A percentile compares a stretch with the other conserved stretches of the same genome.
phyloP scores from a whole-genome alignment of 2,113 vertebrate species.

The Rhinogobius similis region DNA sequence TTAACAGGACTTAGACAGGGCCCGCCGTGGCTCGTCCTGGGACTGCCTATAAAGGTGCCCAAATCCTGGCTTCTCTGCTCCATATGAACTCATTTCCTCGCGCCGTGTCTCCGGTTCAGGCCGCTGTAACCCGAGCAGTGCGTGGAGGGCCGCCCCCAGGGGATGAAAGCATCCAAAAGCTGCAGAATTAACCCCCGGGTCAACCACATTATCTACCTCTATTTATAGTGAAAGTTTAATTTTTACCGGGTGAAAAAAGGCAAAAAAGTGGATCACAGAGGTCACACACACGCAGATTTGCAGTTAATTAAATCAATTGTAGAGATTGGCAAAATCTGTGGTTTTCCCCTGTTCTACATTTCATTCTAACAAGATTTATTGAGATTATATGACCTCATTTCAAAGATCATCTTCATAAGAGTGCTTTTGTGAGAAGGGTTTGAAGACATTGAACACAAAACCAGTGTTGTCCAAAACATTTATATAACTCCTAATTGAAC shows the following conservation, averaged over 20 bases:
- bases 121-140: constrained; percentile 78
- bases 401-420: constrained; percentile 9
- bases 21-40: constrained; percentile 52
- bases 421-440: neutral
- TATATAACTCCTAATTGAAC: no score
- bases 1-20: constrained; percentile 62
- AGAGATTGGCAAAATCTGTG: constrained; percentile 67
- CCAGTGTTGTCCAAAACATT: no score
- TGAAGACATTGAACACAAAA: neutral
- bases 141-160: constrained; percentile 63
- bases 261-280: constrained; percentile 75
- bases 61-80: constrained; percentile 78
- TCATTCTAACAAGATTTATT: constrained; percentile 46
- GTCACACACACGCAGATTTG: constrained; percentile 76
- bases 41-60: constrained; percentile 74
- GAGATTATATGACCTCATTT: constrained; percentile 53
- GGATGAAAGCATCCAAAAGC: constrained; percentile 81
- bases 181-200: constrained; percentile 80
- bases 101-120: constrained; percentile 70
- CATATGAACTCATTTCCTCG: constrained; percentile 85
- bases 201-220: constrained; percentile 80
- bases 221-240: constrained; percentile 83
- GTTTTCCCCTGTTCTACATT: constrained; percentile 54
- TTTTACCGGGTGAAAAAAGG: constrained; percentile 73
- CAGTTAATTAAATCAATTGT: constrained; percentile 79